These are phyloP conservation scores for Drosophila falleni DNA, from an alignment of 2,888 invertebrate species.

Conservation along the genomic window DNA sequence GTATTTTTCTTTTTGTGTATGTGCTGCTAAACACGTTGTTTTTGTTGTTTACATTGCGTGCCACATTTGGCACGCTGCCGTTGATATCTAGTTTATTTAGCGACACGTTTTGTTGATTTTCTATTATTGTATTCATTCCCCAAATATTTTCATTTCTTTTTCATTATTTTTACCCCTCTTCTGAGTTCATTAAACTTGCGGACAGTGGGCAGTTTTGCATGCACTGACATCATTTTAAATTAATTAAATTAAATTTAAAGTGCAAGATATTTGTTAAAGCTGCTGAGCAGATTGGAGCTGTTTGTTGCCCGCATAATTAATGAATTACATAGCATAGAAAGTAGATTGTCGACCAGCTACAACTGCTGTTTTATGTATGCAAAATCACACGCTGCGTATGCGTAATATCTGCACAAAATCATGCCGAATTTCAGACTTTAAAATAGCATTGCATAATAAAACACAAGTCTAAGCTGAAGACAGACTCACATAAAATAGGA, in stretches of 20 bases:
- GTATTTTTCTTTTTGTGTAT: slow-evolving; percentile 23
- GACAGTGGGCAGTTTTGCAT: slow-evolving; percentile 16
- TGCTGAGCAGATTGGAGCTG: background rate
- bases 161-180: slow-evolving; percentile 6
- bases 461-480: background rate
- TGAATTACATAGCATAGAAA: slow-evolving; percentile 30
- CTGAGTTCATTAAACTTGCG: slow-evolving; percentile 68
- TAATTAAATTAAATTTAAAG: slow-evolving; percentile 8
- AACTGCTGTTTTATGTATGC: slow-evolving; percentile 71
- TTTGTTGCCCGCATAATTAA: slow-evolving; percentile 65
- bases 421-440: slow-evolving; percentile 31
- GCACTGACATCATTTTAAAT: slow-evolving; percentile 11
- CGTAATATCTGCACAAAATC: slow-evolving; percentile 43
- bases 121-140: slow-evolving; percentile 48
- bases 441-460: slow-evolving; percentile 3
- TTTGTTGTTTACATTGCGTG: slow-evolving; percentile 65
- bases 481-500: background rate
- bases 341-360: slow-evolving; percentile 21
- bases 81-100: slow-evolving; percentile 63
- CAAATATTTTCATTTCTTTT: slow-evolving; percentile 13
- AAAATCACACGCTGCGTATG: slow-evolving; percentile 73
- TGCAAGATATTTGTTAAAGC: slow-evolving; percentile 2
- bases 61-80: slow-evolving; percentile 65
- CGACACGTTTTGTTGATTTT: slow-evolving; percentile 65
- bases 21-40: slow-evolving; percentile 28